A percentile compares a stretch with the other conserved stretches of the same genome.
phyloP scores from a whole-genome alignment of 2,888 invertebrate genomes.

The Horisme vitalbata region DNA sequence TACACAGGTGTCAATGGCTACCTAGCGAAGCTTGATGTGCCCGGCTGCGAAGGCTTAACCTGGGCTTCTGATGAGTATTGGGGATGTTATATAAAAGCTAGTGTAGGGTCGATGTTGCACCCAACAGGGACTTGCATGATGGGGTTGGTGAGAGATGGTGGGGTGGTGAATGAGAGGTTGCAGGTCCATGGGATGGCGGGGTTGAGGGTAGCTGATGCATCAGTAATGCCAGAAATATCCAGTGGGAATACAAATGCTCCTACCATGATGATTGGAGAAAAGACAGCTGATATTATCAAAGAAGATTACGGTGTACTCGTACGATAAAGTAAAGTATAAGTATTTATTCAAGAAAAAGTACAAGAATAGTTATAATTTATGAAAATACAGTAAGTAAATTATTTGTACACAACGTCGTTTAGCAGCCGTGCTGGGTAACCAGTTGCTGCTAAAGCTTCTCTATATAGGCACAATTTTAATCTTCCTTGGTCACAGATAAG shows the following conservation, averaged over 20 bases:
- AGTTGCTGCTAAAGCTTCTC: no score
- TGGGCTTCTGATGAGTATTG: conserved; percentile 84
- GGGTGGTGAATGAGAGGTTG: conserved; percentile 64
- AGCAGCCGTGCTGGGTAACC: no score
- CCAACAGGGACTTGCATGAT: conserved; percentile 76
- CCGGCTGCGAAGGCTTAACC: conserved; percentile 72
- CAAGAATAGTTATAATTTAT: no score
- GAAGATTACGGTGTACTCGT: conserved; percentile 40
- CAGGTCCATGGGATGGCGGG: conserved; percentile 55
- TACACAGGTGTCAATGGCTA: conserved; percentile 49
- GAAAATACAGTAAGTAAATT: no score
- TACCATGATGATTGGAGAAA: conserved; percentile 73
- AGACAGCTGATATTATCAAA: conserved; percentile 70
- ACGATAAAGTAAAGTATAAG: background rate
- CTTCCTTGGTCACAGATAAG: no score
- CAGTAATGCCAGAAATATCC: conserved; percentile 62
- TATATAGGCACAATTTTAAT: no score
- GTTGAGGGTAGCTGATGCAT: conserved; percentile 65
- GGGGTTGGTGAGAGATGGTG: conserved; percentile 66
- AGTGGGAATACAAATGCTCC: conserved; percentile 71
- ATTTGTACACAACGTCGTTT: no score
- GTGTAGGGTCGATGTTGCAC: conserved; percentile 84
- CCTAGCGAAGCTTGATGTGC: conserved; percentile 57
- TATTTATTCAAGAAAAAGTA: no score
- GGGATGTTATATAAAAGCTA: conserved; percentile 82